Evolutionary conservation across 2,113 vertebrate species (phyloP), one percentile per base, ranked within the genome.

Genomic region (Setophaga kirtlandii): DNA sequence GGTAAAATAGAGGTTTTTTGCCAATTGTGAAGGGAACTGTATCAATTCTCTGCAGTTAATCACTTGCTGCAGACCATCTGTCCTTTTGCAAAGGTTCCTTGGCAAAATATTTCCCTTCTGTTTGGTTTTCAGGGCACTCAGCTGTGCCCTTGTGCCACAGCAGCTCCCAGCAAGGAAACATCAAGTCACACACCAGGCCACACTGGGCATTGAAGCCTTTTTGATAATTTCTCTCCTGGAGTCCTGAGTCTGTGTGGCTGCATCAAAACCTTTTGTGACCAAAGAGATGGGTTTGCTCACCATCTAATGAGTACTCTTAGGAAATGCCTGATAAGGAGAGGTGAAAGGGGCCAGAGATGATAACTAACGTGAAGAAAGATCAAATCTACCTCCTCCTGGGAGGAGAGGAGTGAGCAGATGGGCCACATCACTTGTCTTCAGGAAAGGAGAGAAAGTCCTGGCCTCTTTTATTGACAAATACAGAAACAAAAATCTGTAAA

Each of bases 51-150:
- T 69, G 27, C 46, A 83, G 55, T 62, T 94, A 90, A 70, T 82
- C 52, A 33, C 68, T 95, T 64, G 30, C 60, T 80, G 47, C 42
- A 63, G 39, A 92, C 91, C 91, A 88, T 90, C 86, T 92, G 68
- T 77, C 74, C 53, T 67, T 86, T 78, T 74, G 11, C 42, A 83
- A 83, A 86, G 42, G 62, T 76, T 83, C 42, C 47, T 62, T 88
- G 75, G 74, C 62, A 83, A 76, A 94, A 49, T 2, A 1, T 13
- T 90, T 89, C 20, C 15, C 16, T 81, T 62, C 58, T 83, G 31
- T 44, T 77, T 11, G 1, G 2, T 74, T 83, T 91, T 62, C 71
- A 55, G 71, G 88, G 42, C 35, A 31, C 31, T 86, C 15, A 3
- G 58, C 18, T 73, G 22, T 80, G 50, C 35, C 80, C 21, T 50